Conservation (phyloP, 2,888 invertebrate genomes). For the Scaptomyza tumidula region DNA sequence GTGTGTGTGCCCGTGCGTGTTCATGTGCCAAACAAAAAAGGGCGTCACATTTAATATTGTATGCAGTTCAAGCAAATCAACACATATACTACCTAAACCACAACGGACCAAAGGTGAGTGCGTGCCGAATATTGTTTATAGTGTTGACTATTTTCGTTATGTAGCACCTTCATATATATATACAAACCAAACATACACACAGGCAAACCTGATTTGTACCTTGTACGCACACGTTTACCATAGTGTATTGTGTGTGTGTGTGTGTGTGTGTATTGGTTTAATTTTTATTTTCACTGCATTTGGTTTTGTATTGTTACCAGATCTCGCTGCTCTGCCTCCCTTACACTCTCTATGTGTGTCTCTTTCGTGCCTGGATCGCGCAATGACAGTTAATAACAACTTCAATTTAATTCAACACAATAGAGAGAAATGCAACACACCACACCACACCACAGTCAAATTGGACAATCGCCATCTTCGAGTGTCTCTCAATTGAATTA, state of each 20-base stretch:
- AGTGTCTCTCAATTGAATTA: constrained; percentile 64
- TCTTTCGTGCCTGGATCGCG: constrained; percentile 23
- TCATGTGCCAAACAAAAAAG: constrained; percentile 69
- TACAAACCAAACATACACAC: constrained; percentile 1
- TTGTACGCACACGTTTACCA: constrained; percentile 19
- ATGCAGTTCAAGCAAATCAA: constrained; percentile 56
- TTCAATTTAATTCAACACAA: constrained; percentile 69
- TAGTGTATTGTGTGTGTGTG: constrained; percentile 2
- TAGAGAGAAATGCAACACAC: constrained; percentile 42
- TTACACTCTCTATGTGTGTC: neutral
- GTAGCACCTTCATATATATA: constrained; percentile 31
- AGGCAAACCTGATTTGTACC: constrained; percentile 32
- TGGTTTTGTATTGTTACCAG: constrained; percentile 30
- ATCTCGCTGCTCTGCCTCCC: constrained; percentile 22
- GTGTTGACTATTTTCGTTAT: constrained; percentile 39
- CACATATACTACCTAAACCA: constrained; percentile 29
- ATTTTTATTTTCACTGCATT: constrained; percentile 44
- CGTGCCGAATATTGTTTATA: constrained; percentile 72
- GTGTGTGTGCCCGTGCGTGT: constrained; percentile 34
- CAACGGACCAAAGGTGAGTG: constrained; percentile 66
- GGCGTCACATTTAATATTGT: constrained; percentile 70
- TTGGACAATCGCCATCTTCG: constrained; percentile 47
- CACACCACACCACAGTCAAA: constrained; percentile 18
- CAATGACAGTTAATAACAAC: constrained; percentile 75
- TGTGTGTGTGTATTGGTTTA: constrained; percentile 34